Base-by-base conservation (phyloP, 2,888 invertebrate species). In the Drosophila mimica region DNA sequence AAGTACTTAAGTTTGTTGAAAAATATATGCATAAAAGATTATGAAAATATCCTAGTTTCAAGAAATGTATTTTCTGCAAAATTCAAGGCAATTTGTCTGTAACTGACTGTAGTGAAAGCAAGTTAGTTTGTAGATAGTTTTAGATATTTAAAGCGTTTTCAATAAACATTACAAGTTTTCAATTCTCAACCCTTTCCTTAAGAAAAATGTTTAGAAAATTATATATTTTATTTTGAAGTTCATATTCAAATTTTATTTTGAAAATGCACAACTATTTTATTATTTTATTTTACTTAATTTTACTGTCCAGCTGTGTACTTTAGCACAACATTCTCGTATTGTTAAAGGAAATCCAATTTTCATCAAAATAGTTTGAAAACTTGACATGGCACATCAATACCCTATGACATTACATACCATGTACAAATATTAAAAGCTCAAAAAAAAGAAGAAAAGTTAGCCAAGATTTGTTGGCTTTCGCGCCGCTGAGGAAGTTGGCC, bases 401-500 rank as follows among this genome's bases (percentile, higher is more conserved):
- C 4, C 2, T 2, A 8, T 4, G 25, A 13, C 15, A 17, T 49
- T 8, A 15, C 48, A 25, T 48, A 11, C 9, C 5, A 0, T 1
- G 5, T 25, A 13, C 20, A 20, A 40, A 54, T 31, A 20, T 15
- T 5, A 20, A 3, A 15, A n/a, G n/a, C 5, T 5, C 25, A 9
- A 15, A 36, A 7, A 31, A 28, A n/a, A 38, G 25, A 3, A n/a
- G 2, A 40, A 38, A 25, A 33, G 51, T 38, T 38, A 58, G 49
- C 46, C 57, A 59, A 54, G 61, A 30, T 48, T 38, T 66, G 36
- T 38, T 54, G 53, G 9, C 13, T 15, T 11, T 9, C 17, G 46
- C 38, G 28, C 33, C 48, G 20, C 33, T 73, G 74, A 62, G 64
- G 54, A 70, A 79, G 59, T 46, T 68, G 68, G 58, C 57, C 51